A percentile compares a stretch with the other conserved stretches of the same genome.
These are phyloP conservation scores for Kuschelorhynchus macadamiae DNA, from an alignment of 2,888 invertebrate genomes.

Conservation along the genomic window DNA sequence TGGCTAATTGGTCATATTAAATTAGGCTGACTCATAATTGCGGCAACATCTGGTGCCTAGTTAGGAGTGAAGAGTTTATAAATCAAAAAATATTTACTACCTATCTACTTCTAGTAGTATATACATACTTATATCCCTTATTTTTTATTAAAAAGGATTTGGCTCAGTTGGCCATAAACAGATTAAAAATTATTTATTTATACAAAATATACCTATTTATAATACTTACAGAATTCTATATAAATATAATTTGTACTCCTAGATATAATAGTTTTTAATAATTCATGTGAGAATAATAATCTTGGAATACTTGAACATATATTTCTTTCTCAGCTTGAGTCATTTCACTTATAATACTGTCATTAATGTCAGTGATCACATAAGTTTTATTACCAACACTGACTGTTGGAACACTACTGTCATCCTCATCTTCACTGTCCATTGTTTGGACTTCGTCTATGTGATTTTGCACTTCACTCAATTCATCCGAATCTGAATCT, in stretches of 20 bases:
- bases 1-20: no score
- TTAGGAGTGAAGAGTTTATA: no score
- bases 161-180: no score
- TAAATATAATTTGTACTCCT: neutral
- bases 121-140: no score
- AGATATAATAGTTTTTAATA: slow-evolving; percentile 73
- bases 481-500: slow-evolving; percentile 88
- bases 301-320: slow-evolving; percentile 94
- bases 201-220: no score
- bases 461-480: slow-evolving; percentile 75
- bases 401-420: slow-evolving; percentile 86
- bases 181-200: no score
- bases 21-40: no score
- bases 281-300: slow-evolving; percentile 92
- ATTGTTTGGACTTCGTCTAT: slow-evolving; percentile 64
- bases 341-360: slow-evolving; percentile 91
- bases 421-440: slow-evolving; percentile 77
- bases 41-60: no score
- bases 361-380: slow-evolving; percentile 84
- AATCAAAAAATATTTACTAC: no score
- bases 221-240: no score
- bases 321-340: slow-evolving; percentile 92
- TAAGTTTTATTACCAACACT: slow-evolving; percentile 85
- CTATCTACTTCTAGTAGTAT: no score
- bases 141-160: no score